These are phyloP conservation scores for Coryphaenoides rupestris DNA, from an alignment of 2,113 vertebrate genomes.

Conservation along the genomic window DNA sequence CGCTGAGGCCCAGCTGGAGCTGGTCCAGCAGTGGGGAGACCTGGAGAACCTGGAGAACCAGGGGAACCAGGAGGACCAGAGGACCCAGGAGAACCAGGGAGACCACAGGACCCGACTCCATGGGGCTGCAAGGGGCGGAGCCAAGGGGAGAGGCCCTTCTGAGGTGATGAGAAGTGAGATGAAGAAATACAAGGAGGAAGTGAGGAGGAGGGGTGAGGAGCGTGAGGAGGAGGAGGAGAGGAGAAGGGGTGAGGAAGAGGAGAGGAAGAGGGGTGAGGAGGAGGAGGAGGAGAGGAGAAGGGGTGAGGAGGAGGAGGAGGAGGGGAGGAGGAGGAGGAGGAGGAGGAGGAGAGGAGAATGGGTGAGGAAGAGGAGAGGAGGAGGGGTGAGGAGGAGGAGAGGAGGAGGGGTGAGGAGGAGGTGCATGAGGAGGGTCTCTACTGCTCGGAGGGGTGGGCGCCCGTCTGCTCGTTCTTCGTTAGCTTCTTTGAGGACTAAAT, in stretches of 20 bases:
- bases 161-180: background rate
- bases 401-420: conserved; percentile 48
- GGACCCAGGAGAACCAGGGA: no score
- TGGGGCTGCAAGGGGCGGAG: background rate
- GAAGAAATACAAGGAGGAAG: conserved; percentile 17
- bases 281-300: conserved; percentile 15
- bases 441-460: conserved; percentile 85
- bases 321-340: conserved; percentile 43
- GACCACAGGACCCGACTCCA: background rate
- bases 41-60: no score
- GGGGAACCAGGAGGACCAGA: no score
- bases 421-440: conserved; percentile 68
- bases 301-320: conserved; percentile 30
- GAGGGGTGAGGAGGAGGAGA: conserved; percentile 33
- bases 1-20: conserved; percentile 67
- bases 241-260: conserved; percentile 17
- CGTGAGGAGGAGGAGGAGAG: background rate
- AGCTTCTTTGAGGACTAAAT: conserved; percentile 79
- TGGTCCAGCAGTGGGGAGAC: conserved; percentile 45
- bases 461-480: conserved; percentile 84
- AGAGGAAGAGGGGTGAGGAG: conserved; percentile 32
- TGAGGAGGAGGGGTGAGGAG: conserved; percentile 24
- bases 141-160: conserved; percentile 1
- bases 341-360: no score
- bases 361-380: conserved; percentile 34